These are phyloP conservation scores for Papilio elwesi DNA, from an alignment of 2,888 invertebrate genomes.

Conservation along the genomic window DNA sequence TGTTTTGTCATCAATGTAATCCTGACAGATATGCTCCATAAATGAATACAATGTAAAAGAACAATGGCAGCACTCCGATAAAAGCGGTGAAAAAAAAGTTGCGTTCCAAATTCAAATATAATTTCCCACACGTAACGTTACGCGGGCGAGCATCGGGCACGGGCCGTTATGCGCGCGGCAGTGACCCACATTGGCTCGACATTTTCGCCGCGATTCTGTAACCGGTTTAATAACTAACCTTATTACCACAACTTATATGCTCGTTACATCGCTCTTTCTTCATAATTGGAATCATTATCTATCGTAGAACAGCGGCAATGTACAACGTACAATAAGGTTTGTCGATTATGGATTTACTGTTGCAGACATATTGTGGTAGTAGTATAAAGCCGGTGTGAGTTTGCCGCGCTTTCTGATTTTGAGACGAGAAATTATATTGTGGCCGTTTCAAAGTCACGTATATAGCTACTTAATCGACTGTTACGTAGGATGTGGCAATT, in stretches of 20 bases:
- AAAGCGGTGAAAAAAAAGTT: constrained; percentile 67
- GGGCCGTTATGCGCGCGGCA: constrained; percentile 82
- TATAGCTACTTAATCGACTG: constrained; percentile 63
- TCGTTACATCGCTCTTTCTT: constrained; percentile 46
- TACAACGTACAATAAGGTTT: constrained; percentile 40
- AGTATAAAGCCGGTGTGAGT: constrained; percentile 49
- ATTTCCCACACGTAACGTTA: constrained; percentile 85
- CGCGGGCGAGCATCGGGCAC: constrained; percentile 82
- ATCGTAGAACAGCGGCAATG: constrained; percentile 51
- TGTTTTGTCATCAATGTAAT: constrained; percentile 50
- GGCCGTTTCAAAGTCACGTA: constrained; percentile 74
- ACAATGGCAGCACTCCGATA: constrained; percentile 74
- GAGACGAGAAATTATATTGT: constrained; percentile 69
- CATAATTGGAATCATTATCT: constrained; percentile 47
- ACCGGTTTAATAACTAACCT: constrained; percentile 71
- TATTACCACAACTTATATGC: constrained; percentile 53
- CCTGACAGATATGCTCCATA: constrained; percentile 68
- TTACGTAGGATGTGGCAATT: constrained; percentile 73
- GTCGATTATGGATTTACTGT: constrained; percentile 39
- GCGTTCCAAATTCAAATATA: constrained; percentile 83
- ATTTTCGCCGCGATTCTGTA: constrained; percentile 66
- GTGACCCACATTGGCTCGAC: constrained; percentile 75
- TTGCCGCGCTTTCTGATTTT: constrained; percentile 83
- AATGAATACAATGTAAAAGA: constrained; percentile 68
- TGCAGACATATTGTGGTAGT: constrained; percentile 47